Conservation (phyloP, 2,113 vertebrate species). For the Daphoenositta chrysoptera region DNA sequence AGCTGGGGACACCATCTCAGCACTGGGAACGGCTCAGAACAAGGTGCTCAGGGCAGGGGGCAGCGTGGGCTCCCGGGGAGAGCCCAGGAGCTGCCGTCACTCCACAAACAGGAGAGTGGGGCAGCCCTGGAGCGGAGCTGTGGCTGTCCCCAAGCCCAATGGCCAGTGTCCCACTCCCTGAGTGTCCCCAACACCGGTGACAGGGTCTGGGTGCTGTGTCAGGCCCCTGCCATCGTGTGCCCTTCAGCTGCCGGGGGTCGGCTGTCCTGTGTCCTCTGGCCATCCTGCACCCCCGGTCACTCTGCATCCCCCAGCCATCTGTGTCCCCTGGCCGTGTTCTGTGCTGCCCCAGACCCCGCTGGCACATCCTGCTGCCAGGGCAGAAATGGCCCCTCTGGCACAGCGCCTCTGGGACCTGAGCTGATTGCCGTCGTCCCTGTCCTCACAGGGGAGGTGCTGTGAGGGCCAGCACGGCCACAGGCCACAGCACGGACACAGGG, state of each 20-base stretch:
- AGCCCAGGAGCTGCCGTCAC: accelerated
- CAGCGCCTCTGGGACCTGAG: accelerated
- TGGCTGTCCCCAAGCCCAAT: accelerated
- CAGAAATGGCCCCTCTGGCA: neutral
- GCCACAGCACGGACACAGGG: accelerated
- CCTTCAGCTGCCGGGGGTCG: neutral
- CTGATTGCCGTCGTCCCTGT: neutral
- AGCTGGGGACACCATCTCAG: neutral
- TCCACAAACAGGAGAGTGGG: neutral
- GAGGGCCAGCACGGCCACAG: accelerated
- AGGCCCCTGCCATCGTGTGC: neutral
- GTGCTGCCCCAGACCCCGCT: accelerated
- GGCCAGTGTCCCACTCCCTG: accelerated
- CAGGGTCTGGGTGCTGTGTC: accelerated
- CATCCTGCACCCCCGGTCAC: accelerated
- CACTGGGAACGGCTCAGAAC: accelerated
- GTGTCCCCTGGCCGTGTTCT: neutral
- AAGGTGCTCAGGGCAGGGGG: neutral
- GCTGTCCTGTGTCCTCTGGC: neutral
- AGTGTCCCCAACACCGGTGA: neutral
- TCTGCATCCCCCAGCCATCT: neutral
- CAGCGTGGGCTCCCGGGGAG: accelerated
- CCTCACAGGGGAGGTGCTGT: accelerated
- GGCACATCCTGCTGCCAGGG: accelerated
- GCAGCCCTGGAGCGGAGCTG: neutral